A percentile compares a stretch with the other conserved stretches of the same genome.
These are phyloP conservation scores for Imbricaverruca yamaguchii DNA, from an alignment of 2,888 invertebrate genomes.

Conservation along the genomic window DNA sequence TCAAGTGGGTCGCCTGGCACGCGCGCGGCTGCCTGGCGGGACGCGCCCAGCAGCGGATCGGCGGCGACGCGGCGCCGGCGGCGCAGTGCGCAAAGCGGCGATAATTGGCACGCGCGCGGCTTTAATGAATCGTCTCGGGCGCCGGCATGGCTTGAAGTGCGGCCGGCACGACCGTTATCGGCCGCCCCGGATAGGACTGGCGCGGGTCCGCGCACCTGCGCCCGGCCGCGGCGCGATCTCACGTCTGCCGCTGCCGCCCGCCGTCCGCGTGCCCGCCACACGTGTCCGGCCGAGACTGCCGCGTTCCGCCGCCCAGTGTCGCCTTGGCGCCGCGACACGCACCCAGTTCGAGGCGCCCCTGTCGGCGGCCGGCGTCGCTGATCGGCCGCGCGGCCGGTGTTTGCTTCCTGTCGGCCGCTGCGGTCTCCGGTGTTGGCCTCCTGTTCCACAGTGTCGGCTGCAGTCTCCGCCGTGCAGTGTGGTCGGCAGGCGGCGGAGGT, in stretches of 20 bases:
- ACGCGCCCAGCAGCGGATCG: neutral
- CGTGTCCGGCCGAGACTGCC: too few species aligned
- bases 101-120: neutral
- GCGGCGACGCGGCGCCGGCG: neutral
- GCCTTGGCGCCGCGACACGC: too few species aligned
- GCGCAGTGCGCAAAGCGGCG: neutral
- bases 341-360: neutral
- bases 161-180: neutral
- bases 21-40: too few species aligned
- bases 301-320: too few species aligned
- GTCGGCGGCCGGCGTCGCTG: neutral
- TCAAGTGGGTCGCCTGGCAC: too few species aligned
- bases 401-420: neutral
- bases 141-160: neutral
- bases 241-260: too few species aligned
- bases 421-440: neutral
- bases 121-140: slow-evolving; percentile 10
- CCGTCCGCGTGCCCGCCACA: too few species aligned
- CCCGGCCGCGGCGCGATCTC: too few species aligned
- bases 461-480: neutral
- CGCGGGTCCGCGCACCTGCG: neutral
- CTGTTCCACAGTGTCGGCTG: neutral
- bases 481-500: neutral
- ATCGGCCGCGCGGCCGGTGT: neutral
- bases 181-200: neutral